Evolutionary conservation across 2,113 vertebrate species (phyloP), one percentile per base, ranked within the genome.

Genomic region (Sorex araneus): DNA sequence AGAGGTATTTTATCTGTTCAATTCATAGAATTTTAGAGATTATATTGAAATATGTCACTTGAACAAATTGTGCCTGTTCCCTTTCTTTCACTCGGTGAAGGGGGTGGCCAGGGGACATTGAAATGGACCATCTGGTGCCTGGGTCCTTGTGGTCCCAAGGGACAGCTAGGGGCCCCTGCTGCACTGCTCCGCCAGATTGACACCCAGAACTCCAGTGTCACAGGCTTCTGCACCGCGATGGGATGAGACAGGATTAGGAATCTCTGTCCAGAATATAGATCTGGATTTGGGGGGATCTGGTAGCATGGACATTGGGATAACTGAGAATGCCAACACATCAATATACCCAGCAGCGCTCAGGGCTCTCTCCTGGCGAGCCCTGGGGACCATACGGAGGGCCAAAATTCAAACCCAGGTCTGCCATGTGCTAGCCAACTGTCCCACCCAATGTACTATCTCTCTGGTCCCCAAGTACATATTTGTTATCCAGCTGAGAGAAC

Each of bases 1-100:
- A 98, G 97, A 98, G 96, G 98, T 98, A 98, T 98, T 98, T 98
- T 98, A 98, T 98, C 98, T 98, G 98, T 98, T 97, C 96, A 84
- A 97, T 97, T 98, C 97, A 97, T 98, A 98, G 98, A 98, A 97
- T 98, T 98, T 98, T 98, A 98, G 98, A 98, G 97, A 98, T 98
- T 98, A 98, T 98, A 98, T 98, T 98, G 97, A 97, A 97, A 97
- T 96, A 97, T 90, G 96, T 98, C 97, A 97, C 97, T 97, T 95
- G 96, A 97, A 92, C 91, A 32, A 96, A 94, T 66, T 2, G 90
- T 84, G 91, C 92, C 6, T 0, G 8, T 66, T 79, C 36, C 10
- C 8, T 74, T 75, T 94, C 60, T 92, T 93, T 77, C 5, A 0
- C 69, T 82, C 40, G 50, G 2, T 13, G 13, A 8, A n/a, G 25